These are phyloP conservation scores for Eudorcas thomsonii DNA, from an alignment of 2,113 vertebrate genomes.

Conservation along the genomic window DNA sequence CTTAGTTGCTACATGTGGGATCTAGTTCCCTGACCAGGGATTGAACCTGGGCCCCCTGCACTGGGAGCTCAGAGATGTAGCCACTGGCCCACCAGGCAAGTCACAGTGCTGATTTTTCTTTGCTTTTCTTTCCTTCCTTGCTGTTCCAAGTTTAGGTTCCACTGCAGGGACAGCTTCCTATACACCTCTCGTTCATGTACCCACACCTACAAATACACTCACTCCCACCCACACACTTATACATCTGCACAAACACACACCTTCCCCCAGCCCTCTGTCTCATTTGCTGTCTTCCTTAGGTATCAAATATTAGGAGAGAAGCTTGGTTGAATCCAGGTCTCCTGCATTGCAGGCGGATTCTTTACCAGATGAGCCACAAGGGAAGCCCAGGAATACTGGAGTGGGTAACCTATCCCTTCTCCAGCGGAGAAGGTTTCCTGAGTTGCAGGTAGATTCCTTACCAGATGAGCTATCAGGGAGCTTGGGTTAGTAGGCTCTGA, in stretches of 20 bases:
- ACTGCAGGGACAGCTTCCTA: neutral
- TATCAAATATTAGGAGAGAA: neutral
- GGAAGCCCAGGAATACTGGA: neutral
- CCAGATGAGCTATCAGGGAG: neutral
- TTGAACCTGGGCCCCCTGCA: neutral
- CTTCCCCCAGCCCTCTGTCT: neutral
- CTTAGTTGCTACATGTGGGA: neutral
- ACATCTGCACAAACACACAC: accelerated
- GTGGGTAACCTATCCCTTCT: neutral
- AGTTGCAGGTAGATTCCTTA: neutral
- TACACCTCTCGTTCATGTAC: neutral
- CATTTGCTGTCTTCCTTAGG: neutral
- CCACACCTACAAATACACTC: neutral
- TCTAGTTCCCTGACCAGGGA: neutral
- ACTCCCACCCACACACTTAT: neutral
- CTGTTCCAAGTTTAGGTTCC: neutral
- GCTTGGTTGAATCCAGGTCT: neutral
- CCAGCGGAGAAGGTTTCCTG: neutral
- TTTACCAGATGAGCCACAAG: neutral
- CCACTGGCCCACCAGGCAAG: neutral
- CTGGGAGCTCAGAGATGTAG: neutral
- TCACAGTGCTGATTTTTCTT: neutral
- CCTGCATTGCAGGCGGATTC: neutral
- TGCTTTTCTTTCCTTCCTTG: neutral
- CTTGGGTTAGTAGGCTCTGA: neutral